phyloP scores from a whole-genome alignment of 2,888 invertebrate genomes.

The Diarsia dahlii region DNA sequence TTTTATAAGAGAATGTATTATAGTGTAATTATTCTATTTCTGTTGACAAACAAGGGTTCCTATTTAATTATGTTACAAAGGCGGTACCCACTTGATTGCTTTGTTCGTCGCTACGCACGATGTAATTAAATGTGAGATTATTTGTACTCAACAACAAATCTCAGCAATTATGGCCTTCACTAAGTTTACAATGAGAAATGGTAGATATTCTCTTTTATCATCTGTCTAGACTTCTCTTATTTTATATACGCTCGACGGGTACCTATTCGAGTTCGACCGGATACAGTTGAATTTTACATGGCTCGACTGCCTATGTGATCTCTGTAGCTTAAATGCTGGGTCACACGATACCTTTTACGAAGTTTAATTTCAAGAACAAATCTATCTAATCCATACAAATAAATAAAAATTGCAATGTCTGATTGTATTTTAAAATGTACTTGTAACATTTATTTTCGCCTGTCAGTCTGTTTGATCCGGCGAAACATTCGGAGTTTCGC shows the following conservation, averaged over 20 bases:
- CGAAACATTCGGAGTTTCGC: not conserved
- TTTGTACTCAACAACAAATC: constrained; percentile 1
- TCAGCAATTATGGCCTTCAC: not conserved
- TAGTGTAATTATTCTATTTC: constrained; percentile 23
- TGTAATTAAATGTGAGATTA: constrained; percentile 30
- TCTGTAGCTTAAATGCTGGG: not conserved
- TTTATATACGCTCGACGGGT: not conserved
- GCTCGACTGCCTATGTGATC: not conserved
- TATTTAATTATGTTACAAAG: constrained; percentile 17
- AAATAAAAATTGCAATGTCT: no score
- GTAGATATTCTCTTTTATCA: not conserved
- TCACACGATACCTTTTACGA: no score
- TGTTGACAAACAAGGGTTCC: constrained; percentile 18
- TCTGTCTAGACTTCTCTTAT: not conserved
- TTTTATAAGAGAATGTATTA: not conserved
- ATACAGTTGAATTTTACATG: not conserved
- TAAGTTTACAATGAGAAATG: not conserved
- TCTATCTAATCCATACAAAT: no score
- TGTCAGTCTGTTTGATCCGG: not conserved
- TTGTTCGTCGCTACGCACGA: constrained; percentile 15
- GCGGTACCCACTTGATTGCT: constrained; percentile 20
- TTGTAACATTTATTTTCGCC: no score
- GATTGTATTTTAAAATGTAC: no score
- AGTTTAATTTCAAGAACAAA: no score
- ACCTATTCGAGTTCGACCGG: not conserved